Conservation (phyloP, 1,140 invertebrate species). For the Pygmarrhopalites habei region DNA sequence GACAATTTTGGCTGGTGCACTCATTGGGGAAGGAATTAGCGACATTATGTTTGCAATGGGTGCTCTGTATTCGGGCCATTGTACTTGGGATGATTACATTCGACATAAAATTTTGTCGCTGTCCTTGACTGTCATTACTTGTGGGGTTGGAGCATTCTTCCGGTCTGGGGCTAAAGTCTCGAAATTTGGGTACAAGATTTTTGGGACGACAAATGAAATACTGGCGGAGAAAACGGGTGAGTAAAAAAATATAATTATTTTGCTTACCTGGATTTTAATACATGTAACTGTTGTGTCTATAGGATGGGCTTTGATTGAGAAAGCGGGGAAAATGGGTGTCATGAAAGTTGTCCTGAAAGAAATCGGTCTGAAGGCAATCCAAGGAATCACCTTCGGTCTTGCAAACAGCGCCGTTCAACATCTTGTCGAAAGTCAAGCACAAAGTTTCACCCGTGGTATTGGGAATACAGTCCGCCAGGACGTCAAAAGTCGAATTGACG, state of each 20-base stretch:
- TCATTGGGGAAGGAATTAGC: neutral
- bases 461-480: no score
- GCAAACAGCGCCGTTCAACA: no score
- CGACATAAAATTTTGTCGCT: neutral
- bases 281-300: no score
- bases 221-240: neutral
- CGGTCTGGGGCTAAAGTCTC: neutral
- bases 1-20: neutral
- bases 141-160: neutral
- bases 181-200: neutral
- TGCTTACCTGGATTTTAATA: no score
- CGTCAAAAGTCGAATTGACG: no score
- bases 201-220: neutral
- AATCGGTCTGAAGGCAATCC: neutral
- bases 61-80: constrained; percentile 1
- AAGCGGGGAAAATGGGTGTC: neutral
- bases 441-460: no score
- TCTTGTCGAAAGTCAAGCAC: no score
- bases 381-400: no score
- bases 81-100: neutral
- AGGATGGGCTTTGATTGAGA: neutral
- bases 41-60: neutral
- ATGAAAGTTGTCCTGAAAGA: neutral
- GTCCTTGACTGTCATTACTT: neutral
- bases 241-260: no score